These are phyloP conservation scores for Sepioteuthis lessoniana DNA, from an alignment of 2,888 invertebrate genomes.

Conservation along the genomic window DNA sequence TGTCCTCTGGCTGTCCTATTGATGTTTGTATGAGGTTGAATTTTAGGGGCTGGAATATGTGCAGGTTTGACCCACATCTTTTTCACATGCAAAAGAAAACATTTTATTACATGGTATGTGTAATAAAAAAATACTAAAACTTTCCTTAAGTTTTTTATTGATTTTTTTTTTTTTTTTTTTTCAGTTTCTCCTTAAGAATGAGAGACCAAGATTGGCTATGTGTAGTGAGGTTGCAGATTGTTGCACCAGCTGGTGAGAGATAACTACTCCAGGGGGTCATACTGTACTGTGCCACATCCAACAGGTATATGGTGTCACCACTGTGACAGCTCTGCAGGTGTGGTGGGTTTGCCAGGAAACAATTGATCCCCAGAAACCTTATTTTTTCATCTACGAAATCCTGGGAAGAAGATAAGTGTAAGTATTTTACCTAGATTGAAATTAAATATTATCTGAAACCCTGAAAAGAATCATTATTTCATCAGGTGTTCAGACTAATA, in stretches of 20 bases:
- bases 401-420: neutral
- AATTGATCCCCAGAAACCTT: neutral
- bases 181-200: neutral
- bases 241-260: neutral
- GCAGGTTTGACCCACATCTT: too few species aligned
- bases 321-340: slow-evolving; percentile 1
- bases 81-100: neutral
- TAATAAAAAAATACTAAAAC: neutral
- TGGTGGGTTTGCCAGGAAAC: slow-evolving; percentile 17
- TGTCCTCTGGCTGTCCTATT: too few species aligned
- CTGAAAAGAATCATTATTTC: too few species aligned
- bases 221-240: neutral
- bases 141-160: neutral
- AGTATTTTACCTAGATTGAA: neutral
- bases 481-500: too few species aligned
- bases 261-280: slow-evolving; percentile 18
- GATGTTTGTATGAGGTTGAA: too few species aligned
- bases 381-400: neutral
- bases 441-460: too few species aligned
- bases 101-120: too few species aligned
- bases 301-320: neutral
- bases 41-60: too few species aligned
- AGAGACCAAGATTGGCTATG: neutral
- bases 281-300: neutral
- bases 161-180: too few species aligned